Evolutionary conservation across 2,113 vertebrate genomes (phyloP).

Genomic region (Tricholaema leucomelas): DNA sequence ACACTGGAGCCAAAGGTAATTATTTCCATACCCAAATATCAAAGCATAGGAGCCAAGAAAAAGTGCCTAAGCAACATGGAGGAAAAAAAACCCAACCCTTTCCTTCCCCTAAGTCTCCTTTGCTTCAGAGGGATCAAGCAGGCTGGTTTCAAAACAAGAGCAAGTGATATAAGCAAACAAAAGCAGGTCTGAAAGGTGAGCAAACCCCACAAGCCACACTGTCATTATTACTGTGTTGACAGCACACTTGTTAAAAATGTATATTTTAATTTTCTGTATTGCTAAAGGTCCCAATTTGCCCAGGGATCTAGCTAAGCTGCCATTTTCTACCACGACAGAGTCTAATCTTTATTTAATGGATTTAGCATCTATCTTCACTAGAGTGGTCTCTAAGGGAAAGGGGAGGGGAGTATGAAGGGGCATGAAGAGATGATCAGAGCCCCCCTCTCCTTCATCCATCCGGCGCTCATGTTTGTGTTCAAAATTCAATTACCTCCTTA

Average conservation of each 20-base stretch:
- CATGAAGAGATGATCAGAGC: conserved; percentile 84
- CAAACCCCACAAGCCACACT: conserved; percentile 67
- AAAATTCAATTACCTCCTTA: conserved; percentile 99
- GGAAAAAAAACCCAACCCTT: background rate
- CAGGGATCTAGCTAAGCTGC: conserved; percentile 83
- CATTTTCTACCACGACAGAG: conserved; percentile 87
- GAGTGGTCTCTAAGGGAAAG: conserved; percentile 85
- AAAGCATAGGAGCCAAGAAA: conserved; percentile 36
- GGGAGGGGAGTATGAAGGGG: conserved; percentile 79
- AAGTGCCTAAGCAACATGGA: conserved; percentile 18
- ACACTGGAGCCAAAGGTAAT: conserved; percentile 53
- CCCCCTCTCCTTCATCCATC: conserved; percentile 85
- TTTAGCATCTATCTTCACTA: conserved; percentile 98
- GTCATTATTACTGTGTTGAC: conserved; percentile 67
- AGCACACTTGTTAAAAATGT: conserved; percentile 85
- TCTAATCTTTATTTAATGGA: conserved; percentile 99
- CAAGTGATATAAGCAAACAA: conserved; percentile 73
- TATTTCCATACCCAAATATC: conserved; percentile 65
- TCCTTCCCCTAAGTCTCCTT: conserved; percentile 35
- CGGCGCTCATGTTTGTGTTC: conserved; percentile 99
- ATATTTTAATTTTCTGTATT: conserved; percentile 87
- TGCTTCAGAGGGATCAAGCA: conserved; percentile 62
- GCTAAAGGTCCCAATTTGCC: conserved; percentile 80
- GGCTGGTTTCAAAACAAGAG: conserved; percentile 68
- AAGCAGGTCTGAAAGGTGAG: conserved; percentile 73